Evolutionary conservation across 2,113 vertebrate species (phyloP).

Genomic region (Steatornis caripensis): DNA sequence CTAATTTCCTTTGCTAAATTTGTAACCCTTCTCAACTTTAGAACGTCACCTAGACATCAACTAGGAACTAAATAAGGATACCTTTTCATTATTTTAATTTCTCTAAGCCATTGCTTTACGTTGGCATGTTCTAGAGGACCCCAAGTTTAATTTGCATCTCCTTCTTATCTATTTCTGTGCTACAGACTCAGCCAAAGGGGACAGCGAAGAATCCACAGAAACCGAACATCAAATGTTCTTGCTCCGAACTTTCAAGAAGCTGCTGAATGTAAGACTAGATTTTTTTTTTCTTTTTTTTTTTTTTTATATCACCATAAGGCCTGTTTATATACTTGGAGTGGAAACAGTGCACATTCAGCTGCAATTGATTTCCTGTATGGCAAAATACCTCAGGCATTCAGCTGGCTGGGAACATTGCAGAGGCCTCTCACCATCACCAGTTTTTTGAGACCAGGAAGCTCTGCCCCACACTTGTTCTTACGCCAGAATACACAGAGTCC

Average conservation of each 20-base stretch:
- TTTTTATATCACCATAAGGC: slow-evolving; percentile 31
- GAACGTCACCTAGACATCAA: not conserved
- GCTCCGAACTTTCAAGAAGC: not conserved
- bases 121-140: not conserved
- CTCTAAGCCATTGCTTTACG: not conserved
- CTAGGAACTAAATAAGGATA: not conserved
- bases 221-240: not conserved
- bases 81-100: not conserved
- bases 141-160: not conserved
- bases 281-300: not conserved
- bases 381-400: slow-evolving; percentile 62
- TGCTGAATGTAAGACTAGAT: not conserved
- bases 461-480: slow-evolving; percentile 34
- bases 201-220: not conserved
- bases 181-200: not conserved
- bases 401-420: slow-evolving; percentile 54
- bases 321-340: slow-evolving; percentile 39
- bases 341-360: slow-evolving; percentile 65
- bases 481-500: slow-evolving; percentile 64
- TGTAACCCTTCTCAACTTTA: not conserved
- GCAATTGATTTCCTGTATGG: slow-evolving; percentile 75
- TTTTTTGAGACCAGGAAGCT: slow-evolving; percentile 38
- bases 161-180: not conserved
- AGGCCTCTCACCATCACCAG: slow-evolving; percentile 38
- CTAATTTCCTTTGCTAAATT: not conserved